Percentiles rank a stretch among this genome's conserved stretches.
These are phyloP conservation scores for Illadopsis cleaveri DNA, from an alignment of 2,113 vertebrate species.

Conservation along the genomic window DNA sequence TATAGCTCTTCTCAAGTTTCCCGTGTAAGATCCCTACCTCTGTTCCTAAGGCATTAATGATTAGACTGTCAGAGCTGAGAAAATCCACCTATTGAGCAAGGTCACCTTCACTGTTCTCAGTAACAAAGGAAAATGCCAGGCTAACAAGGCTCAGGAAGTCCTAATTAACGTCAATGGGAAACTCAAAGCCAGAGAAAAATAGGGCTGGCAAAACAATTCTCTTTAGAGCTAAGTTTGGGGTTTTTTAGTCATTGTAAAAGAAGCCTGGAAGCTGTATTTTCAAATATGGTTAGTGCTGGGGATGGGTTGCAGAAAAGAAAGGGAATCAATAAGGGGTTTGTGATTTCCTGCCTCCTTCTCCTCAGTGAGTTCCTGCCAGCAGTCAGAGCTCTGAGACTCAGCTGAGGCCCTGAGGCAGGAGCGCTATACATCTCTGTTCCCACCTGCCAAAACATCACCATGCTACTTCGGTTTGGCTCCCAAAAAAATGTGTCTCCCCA, in stretches of 20 bases:
- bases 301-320: conserved; percentile 11
- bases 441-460: neutral
- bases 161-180: conserved; percentile 23
- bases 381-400: neutral
- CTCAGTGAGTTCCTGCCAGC: neutral
- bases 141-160: conserved; percentile 14
- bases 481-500: neutral
- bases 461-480: neutral
- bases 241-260: neutral
- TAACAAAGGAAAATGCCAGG: conserved; percentile 23
- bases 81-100: conserved; percentile 38
- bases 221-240: neutral
- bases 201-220: neutral
- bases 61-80: conserved; percentile 49
- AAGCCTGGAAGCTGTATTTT: conserved; percentile 16
- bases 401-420: neutral
- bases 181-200: conserved; percentile 25
- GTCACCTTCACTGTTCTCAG: conserved; percentile 17
- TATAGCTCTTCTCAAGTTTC: conserved; percentile 30
- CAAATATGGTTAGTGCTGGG: conserved; percentile 32
- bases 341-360: neutral
- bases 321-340: neutral
- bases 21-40: neutral
- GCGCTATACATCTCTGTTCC: rapidly evolving
- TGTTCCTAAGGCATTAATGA: conserved; percentile 52